A percentile compares a stretch with the other conserved stretches of the same genome.
Conservation (phyloP, 2,888 invertebrate species). For the Drosophila percnosoma region DNA sequence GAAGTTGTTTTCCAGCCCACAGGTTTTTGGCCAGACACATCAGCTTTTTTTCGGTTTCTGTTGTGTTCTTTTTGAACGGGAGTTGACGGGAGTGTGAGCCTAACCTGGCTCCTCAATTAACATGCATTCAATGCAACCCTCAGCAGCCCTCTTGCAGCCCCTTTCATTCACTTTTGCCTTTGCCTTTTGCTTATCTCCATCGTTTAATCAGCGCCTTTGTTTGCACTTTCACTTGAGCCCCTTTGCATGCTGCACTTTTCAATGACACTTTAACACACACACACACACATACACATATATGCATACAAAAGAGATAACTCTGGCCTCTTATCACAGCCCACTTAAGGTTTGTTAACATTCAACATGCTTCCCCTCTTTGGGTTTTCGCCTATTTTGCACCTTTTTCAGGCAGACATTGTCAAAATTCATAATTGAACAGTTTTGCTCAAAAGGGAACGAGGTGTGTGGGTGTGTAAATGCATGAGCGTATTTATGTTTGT, state of each 20-base stretch:
- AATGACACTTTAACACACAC: constrained; percentile 56
- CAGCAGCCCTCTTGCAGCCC: background rate
- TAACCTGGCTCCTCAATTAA: constrained; percentile 42
- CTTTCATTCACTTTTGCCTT: constrained; percentile 15
- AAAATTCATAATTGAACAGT: constrained; percentile 79
- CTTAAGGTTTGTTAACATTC: constrained; percentile 63
- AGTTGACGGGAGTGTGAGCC: background rate
- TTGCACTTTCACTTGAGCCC: constrained; percentile 69
- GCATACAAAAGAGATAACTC: constrained; percentile 8
- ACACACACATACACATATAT: background rate
- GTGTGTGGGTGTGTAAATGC: constrained; percentile 30
- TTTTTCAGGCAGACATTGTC: constrained; percentile 71
- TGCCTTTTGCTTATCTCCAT: constrained; percentile 39
- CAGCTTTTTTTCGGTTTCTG: background rate
- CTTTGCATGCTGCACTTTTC: constrained; percentile 62
- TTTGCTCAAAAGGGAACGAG: constrained; percentile 33
- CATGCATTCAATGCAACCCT: constrained; percentile 45
- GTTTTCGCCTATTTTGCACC: constrained; percentile 71
- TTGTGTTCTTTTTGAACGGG: background rate
- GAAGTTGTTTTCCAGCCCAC: constrained; percentile 45
- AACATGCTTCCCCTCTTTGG: constrained; percentile 20
- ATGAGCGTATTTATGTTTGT: constrained; percentile 18
- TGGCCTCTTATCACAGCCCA: constrained; percentile 45
- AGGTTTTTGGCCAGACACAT: constrained; percentile 36
- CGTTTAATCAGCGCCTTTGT: constrained; percentile 75